phyloP scores from a whole-genome alignment of 2,113 vertebrate species.

The Neotoma lepida region DNA sequence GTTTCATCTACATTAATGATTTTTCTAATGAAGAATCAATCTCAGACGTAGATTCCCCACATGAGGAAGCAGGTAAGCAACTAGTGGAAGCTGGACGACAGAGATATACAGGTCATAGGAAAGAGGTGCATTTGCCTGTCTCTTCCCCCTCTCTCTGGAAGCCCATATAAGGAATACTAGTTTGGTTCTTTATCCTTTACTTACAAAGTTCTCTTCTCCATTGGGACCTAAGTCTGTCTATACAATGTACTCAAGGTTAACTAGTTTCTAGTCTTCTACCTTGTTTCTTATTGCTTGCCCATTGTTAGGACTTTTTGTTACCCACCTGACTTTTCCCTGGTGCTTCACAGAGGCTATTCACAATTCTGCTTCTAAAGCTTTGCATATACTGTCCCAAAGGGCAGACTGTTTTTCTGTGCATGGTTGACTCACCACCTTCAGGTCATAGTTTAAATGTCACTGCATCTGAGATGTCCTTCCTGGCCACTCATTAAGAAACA shows the following conservation, averaged over 20 bases:
- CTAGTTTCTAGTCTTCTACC: not conserved
- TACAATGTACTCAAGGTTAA: not conserved
- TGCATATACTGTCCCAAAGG: not conserved
- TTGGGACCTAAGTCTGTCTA: not conserved
- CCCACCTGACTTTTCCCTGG: not conserved
- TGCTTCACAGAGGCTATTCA: not conserved
- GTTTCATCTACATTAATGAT: not conserved
- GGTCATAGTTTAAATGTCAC: not conserved
- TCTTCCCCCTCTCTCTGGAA: not conserved
- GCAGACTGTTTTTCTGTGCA: not conserved
- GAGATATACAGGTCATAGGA: not conserved
- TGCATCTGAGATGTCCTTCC: not conserved
- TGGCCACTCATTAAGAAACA: not conserved
- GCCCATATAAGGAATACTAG: not conserved
- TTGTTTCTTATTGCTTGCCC: not conserved
- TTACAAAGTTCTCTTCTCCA: not conserved
- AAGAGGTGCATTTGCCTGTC: not conserved
- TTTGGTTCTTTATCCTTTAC: not conserved
- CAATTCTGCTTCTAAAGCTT: not conserved
- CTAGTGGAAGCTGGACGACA: not conserved
- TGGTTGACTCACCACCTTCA: not conserved
- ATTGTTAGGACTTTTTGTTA: not conserved
- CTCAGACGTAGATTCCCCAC: not conserved
- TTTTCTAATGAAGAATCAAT: not conserved
- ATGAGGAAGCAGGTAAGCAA: not conserved